Conservation (phyloP, 2,797 vertebrate genomes). For the Halcyon smyrnensis region DNA sequence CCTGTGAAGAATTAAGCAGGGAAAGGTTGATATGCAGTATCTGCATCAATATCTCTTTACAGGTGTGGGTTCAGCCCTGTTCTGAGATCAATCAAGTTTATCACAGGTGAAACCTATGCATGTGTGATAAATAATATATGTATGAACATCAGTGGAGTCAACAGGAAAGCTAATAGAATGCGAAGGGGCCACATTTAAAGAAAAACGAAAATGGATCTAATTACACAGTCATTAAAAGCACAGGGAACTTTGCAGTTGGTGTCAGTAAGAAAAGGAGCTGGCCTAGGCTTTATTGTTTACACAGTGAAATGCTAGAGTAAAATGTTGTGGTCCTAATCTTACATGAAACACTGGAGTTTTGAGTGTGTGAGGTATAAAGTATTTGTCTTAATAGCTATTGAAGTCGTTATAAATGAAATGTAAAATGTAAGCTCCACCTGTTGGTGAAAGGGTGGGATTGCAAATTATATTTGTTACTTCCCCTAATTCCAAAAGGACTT, state of each 20-base stretch:
- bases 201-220: background rate
- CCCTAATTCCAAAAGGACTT: background rate
- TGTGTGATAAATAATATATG: fast-evolving
- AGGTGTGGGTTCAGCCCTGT: background rate
- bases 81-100: background rate
- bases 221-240: background rate
- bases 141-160: background rate
- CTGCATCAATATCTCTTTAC: background rate
- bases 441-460: slow-evolving; percentile 52
- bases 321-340: background rate
- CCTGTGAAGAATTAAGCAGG: background rate
- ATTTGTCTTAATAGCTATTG: background rate
- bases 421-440: slow-evolving; percentile 72
- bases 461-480: slow-evolving; percentile 9
- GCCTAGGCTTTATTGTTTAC: background rate
- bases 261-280: background rate
- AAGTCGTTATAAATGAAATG: slow-evolving; percentile 54
- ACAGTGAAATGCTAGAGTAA: background rate
- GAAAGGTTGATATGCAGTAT: background rate
- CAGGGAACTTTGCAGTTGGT: background rate
- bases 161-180: background rate
- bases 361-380: background rate
- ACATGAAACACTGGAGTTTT: background rate
- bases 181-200: background rate
- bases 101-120: background rate